Percentiles rank a stretch among this genome's conserved stretches.
Evolutionary conservation across 2,113 vertebrate genomes (phyloP).

Genomic region (Gymnobelideus leadbeateri): DNA sequence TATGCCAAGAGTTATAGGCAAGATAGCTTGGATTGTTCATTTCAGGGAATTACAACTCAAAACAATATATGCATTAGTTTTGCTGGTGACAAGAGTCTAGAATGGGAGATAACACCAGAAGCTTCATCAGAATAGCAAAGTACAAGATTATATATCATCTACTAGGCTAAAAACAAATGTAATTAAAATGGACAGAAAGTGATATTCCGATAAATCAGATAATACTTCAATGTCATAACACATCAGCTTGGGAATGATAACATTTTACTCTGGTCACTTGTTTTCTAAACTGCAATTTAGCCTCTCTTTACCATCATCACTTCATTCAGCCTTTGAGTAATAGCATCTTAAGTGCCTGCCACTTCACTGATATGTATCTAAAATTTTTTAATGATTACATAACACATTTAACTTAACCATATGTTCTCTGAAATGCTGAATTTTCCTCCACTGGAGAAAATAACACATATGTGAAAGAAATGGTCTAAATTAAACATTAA

Average conservation of each 20-base stretch:
- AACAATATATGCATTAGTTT: slow-evolving; percentile 25
- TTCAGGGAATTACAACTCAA: slow-evolving; percentile 22
- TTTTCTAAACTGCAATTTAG: slow-evolving; percentile 68
- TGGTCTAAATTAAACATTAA: slow-evolving; percentile 25
- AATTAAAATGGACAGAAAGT: slow-evolving; percentile 61
- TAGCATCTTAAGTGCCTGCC: slow-evolving; percentile 61
- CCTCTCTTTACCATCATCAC: slow-evolving; percentile 39
- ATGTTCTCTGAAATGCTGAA: neutral
- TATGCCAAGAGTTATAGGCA: slow-evolving; percentile 31
- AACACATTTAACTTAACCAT: neutral
- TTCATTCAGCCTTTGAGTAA: slow-evolving; percentile 52
- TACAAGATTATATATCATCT: slow-evolving; percentile 17
- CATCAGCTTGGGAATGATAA: slow-evolving; percentile 26
- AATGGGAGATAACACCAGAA: slow-evolving; percentile 32
- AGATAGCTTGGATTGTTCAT: slow-evolving; percentile 44
- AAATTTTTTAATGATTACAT: slow-evolving; percentile 13
- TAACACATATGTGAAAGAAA: slow-evolving; percentile 26
- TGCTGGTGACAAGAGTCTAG: slow-evolving; percentile 32
- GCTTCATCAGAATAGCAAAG: slow-evolving; percentile 49
- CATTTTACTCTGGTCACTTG: slow-evolving; percentile 51
- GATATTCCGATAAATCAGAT: slow-evolving; percentile 56
- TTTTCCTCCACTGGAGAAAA: slow-evolving; percentile 45
- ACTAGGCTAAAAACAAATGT: neutral
- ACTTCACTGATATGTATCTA: slow-evolving; percentile 70
- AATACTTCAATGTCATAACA: slow-evolving; percentile 58